A percentile compares a stretch with the other conserved stretches of the same genome.
phyloP scores from a whole-genome alignment of 2,888 invertebrate species.

The Matsumyia berberina region DNA sequence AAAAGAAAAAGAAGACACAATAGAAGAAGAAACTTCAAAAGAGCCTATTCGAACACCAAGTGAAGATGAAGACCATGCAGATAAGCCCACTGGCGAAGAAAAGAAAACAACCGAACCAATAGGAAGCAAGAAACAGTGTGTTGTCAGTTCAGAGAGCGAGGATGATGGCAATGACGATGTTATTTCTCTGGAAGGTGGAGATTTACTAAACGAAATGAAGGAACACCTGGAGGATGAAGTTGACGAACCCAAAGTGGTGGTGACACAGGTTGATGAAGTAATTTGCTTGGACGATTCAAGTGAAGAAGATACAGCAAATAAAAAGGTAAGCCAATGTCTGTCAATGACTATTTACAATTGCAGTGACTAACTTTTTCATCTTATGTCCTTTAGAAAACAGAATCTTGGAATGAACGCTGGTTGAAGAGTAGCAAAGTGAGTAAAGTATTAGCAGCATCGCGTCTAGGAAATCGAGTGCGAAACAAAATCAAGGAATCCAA shows the following conservation, averaged over 20 bases:
- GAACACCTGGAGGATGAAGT: conserved; percentile 80
- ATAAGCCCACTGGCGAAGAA: conserved; percentile 79
- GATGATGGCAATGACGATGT: conserved; percentile 83
- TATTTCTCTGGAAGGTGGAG: conserved; percentile 83
- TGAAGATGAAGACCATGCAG: conserved; percentile 79
- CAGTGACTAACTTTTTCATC: not conserved
- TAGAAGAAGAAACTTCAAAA: conserved; percentile 70
- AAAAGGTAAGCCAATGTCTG: conserved; percentile 35
- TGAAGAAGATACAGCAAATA: conserved; percentile 69
- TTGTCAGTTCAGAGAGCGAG: conserved; percentile 51
- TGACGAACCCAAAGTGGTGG: conserved; percentile 60
- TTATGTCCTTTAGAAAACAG: conserved; percentile 75
- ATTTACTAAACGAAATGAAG: conserved; percentile 83
- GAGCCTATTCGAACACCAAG: conserved; percentile 79
- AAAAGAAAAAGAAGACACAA: conserved; percentile 6
- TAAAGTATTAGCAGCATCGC: conserved; percentile 86
- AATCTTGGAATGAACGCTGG: conserved; percentile 87
- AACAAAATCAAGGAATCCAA: conserved; percentile 86
- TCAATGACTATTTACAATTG: not conserved
- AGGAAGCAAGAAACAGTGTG: conserved; percentile 19
- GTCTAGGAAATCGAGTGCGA: conserved; percentile 86
- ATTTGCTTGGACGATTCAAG: conserved; percentile 77
- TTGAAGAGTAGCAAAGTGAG: conserved; percentile 87
- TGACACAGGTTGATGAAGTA: conserved; percentile 7
- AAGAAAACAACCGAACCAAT: conserved; percentile 82